Base-by-base conservation (phyloP, 1,140 invertebrate species). In the Tetramorium alpestre region DNA sequence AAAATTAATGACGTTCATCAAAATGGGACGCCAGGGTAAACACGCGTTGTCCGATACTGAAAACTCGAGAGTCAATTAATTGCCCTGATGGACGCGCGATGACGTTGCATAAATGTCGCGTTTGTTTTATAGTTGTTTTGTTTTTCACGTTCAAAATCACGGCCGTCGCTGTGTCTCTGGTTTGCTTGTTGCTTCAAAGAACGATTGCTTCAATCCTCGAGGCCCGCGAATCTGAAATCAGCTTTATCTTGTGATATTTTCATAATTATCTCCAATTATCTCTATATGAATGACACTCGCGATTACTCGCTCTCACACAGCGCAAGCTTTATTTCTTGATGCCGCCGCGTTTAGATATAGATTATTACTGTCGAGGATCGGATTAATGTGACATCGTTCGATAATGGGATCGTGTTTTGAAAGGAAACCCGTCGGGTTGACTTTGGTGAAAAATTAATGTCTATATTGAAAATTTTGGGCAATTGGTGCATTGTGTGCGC, bases 1-100 rank as follows among this genome's bases (percentile, higher is more conserved):
- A 85, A 85, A 85, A 85, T 85, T 76, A 85, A 84, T 84, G 80
- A 84, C 69, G 80, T 84, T 75, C 80, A 69, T 84, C 80, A 85
- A 85, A 85, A 85, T 78, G 28, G 60, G 41, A 85, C 73, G 82
- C 70, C 38, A 85, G 82, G 56, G n/a, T 85, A 77, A 85, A 85
- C 73, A 64, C 60, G 70, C 47, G 47, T 65, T 38, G 44, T 13
- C 38, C 82, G 56, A 58, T 82, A 72, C 5, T 41, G 10, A 84
- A 73, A 75, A 75, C 80, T 84, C 54, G 49, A 65, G 47, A 78
- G 75, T 85, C 75, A 65, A 85, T 85, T 85, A 77, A 85, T 85
- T 78, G 82, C 73, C 33, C 80, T 49, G 80, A 84, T 73, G 80
- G 56, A 60, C 41, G 54, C 16, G 54, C 16, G 54, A 84, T 84